These are phyloP conservation scores for Hyperopisus bebe DNA, from an alignment of 2,113 vertebrate species.

Conservation along the genomic window DNA sequence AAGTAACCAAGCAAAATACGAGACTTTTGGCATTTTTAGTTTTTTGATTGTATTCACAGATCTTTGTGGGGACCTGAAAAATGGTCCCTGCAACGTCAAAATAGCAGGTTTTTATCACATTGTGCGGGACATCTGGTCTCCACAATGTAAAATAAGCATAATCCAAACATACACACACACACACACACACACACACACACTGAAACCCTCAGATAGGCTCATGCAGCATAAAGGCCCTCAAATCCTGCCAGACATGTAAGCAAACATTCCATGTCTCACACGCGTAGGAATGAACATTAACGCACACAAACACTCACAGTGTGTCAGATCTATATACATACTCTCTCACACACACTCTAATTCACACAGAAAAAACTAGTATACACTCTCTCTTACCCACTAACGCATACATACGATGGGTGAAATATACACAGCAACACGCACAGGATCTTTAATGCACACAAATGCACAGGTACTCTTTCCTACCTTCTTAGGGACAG, in stretches of 20 bases:
- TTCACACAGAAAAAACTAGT: background rate
- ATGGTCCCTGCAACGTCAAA: too few species aligned
- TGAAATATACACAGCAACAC: background rate
- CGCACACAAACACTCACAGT: background rate
- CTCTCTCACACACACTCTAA: background rate
- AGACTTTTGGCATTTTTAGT: too few species aligned
- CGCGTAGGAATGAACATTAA: background rate
- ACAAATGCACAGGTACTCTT: background rate
- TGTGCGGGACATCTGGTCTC: too few species aligned
- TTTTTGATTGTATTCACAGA: too few species aligned
- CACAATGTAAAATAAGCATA: too few species aligned
- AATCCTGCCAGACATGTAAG: background rate
- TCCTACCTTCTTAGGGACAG: conserved; percentile 12
- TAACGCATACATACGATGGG: background rate
- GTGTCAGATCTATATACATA: background rate
- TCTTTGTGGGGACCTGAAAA: too few species aligned
- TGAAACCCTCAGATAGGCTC: background rate
- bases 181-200: background rate
- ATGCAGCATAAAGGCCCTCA: background rate
- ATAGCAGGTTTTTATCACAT: too few species aligned
- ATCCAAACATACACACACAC: background rate
- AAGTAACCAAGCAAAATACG: too few species aligned
- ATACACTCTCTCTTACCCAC: background rate
- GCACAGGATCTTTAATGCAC: background rate
- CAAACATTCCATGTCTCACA: background rate